Conservation (phyloP, 2,113 vertebrate species). For the Girardinichthys multiradiatus region DNA sequence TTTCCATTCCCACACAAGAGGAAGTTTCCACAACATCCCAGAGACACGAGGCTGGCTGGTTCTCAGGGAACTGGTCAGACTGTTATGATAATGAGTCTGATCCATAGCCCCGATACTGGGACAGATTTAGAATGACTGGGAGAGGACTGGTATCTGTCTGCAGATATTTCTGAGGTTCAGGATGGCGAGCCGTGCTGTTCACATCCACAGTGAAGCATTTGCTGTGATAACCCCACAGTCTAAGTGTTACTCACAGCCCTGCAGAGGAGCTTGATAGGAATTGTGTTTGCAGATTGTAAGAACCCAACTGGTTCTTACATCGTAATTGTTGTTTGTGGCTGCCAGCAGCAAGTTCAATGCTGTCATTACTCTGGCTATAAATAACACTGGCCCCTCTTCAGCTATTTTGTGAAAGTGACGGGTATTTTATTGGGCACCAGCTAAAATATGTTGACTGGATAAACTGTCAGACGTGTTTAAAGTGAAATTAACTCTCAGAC, state of each 20-base stretch:
- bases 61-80: slow-evolving; percentile 54
- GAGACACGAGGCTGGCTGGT: slow-evolving; percentile 25
- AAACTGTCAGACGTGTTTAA: neutral
- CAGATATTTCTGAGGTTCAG: slow-evolving; percentile 20
- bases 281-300: neutral
- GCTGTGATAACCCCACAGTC: too few relatives aligned
- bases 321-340: neutral
- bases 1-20: slow-evolving; percentile 64
- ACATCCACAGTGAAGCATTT: neutral
- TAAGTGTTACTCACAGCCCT: slow-evolving; percentile 15
- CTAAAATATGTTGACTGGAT: neutral
- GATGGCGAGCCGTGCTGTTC: too few relatives aligned
- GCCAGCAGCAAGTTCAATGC: neutral
- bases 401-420: neutral
- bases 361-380: neutral
- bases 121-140: slow-evolving; percentile 37
- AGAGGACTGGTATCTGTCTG: neutral
- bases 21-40: slow-evolving; percentile 58
- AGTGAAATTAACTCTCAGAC: neutral
- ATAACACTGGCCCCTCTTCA: neutral
- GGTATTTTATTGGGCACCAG: neutral
- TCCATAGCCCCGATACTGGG: slow-evolving; percentile 45
- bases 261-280: neutral
- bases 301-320: neutral
- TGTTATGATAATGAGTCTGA: slow-evolving; percentile 30